Evolutionary conservation across 1,140 invertebrate species (phyloP).

Genomic region (Cotesia glomerata): DNA sequence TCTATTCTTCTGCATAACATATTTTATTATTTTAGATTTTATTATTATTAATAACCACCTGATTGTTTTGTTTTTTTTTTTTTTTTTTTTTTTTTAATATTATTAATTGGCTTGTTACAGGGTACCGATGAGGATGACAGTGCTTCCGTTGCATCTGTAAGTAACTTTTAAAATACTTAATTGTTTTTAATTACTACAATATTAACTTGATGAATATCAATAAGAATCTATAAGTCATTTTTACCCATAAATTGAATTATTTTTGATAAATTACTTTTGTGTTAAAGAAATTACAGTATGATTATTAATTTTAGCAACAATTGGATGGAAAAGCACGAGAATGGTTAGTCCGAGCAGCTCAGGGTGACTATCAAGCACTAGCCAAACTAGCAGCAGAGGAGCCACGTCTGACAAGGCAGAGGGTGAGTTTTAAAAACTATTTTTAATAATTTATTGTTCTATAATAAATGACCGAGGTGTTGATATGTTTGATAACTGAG

Average conservation of each 20-base stretch:
- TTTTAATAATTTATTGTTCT: background rate
- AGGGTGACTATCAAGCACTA: slow-evolving; percentile 82
- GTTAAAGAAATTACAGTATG: no score
- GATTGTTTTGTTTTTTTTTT: background rate
- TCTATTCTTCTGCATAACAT: background rate
- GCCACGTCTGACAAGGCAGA: slow-evolving; percentile 78
- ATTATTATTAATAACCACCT: no score
- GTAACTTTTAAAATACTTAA: slow-evolving; percentile 40
- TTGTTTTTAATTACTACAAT: no score
- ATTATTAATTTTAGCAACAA: slow-evolving; percentile 46
- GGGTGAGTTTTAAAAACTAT: slow-evolving; percentile 68
- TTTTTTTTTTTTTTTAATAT: background rate
- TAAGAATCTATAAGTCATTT: no score
- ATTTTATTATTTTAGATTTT: no score
- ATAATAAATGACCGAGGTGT: background rate
- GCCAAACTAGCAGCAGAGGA: slow-evolving; percentile 82
- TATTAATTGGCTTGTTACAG: slow-evolving; percentile 64
- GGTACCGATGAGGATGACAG: slow-evolving; percentile 74
- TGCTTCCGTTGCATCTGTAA: slow-evolving; percentile 73
- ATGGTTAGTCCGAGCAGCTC: slow-evolving; percentile 83
- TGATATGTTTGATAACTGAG: background rate
- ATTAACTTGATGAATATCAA: no score
- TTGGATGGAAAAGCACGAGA: slow-evolving; percentile 76
- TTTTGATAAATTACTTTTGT: no score
- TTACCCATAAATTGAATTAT: no score